These are phyloP conservation scores for Chunga burmeisteri DNA, from an alignment of 2,113 vertebrate genomes.

Conservation along the genomic window DNA sequence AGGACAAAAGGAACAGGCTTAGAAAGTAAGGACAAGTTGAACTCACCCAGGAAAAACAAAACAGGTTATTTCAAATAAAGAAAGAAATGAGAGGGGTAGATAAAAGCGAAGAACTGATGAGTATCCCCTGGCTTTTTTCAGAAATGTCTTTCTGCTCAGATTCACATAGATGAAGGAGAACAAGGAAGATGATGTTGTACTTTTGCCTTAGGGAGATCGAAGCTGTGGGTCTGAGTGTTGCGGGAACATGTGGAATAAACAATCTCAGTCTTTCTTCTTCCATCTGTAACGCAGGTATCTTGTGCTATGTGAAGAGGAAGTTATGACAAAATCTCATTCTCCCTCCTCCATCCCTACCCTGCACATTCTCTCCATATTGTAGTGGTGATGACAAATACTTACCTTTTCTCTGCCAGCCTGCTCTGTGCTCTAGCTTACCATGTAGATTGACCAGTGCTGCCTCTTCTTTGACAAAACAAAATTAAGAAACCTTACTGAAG, in stretches of 20 bases:
- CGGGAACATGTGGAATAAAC: background rate
- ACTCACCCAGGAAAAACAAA: background rate
- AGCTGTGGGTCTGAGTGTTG: background rate
- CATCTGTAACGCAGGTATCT: background rate
- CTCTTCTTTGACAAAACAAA: background rate
- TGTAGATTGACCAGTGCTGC: background rate
- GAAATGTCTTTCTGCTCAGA: background rate
- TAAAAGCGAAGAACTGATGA: background rate
- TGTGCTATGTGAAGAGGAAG: background rate
- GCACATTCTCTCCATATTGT: rapidly evolving
- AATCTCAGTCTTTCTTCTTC: background rate
- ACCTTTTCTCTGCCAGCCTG: background rate
- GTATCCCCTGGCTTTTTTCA: background rate
- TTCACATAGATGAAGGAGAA: background rate
- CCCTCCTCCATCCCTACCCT: background rate
- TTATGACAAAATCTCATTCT: background rate
- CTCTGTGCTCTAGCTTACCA: background rate
- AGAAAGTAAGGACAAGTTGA: background rate
- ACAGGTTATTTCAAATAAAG: background rate
- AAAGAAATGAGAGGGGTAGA: background rate
- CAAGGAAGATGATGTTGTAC: background rate
- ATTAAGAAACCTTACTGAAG: background rate
- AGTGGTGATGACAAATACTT: background rate
- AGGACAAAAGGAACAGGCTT: background rate
- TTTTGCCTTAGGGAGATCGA: background rate